These are phyloP conservation scores for Cherax destructor DNA, from an alignment of 1,140 invertebrate genomes.

Conservation along the genomic window DNA sequence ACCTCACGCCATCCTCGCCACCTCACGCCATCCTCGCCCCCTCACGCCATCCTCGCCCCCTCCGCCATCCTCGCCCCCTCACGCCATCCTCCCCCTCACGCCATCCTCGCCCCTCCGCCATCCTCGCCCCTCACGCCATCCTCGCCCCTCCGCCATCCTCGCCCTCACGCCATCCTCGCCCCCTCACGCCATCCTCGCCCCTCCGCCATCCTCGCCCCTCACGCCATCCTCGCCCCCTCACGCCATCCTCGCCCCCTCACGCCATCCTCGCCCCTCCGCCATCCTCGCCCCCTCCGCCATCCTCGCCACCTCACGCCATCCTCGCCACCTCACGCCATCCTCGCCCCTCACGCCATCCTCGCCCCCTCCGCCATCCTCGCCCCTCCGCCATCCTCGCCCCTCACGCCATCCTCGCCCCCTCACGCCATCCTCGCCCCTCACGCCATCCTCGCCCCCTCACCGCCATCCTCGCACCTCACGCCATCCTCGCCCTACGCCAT, in stretches of 20 bases:
- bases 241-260: background rate
- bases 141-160: too few species aligned
- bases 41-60: background rate
- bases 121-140: background rate
- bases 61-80: background rate
- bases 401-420: background rate
- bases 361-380: background rate
- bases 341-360: background rate
- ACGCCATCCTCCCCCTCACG: background rate
- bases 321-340: background rate
- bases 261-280: too few species aligned
- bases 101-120: background rate
- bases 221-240: background rate
- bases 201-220: background rate
- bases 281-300: background rate
- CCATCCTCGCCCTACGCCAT: too few species aligned
- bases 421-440: background rate
- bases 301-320: background rate
- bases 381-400: too few species aligned
- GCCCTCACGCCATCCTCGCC: background rate
- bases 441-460: background rate
- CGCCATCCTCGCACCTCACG: background rate
- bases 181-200: too few species aligned
- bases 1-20: background rate
- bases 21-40: background rate